Conservation (phyloP, 2,113 vertebrate species). For the Dascyllus trimaculatus region DNA sequence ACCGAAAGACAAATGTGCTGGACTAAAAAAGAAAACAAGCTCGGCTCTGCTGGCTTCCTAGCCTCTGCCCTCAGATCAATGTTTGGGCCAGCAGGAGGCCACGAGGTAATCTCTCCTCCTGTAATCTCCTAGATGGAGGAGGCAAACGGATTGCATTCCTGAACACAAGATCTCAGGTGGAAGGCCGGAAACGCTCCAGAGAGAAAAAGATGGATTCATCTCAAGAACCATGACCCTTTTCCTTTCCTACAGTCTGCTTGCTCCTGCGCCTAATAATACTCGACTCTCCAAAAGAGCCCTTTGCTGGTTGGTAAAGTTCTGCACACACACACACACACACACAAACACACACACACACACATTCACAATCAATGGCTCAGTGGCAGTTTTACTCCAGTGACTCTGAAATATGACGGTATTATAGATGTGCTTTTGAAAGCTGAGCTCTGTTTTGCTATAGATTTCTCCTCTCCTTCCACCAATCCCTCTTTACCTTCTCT, state of each 20-base stretch:
- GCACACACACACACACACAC: no score
- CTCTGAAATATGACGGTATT: no score
- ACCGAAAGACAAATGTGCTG: neutral
- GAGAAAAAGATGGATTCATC: slow-evolving; percentile 20
- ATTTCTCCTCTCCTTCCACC: no score
- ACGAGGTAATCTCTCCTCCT: slow-evolving; percentile 14
- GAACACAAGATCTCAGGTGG: slow-evolving; percentile 16
- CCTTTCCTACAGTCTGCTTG: neutral
- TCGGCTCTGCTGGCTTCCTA: neutral
- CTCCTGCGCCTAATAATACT: slow-evolving; percentile 28
- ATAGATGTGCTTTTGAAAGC: no score
- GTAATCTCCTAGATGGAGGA: slow-evolving; percentile 26
- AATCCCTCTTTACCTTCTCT: no score
- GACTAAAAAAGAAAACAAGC: neutral
- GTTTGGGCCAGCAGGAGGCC: slow-evolving; percentile 10
- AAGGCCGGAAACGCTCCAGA: neutral
- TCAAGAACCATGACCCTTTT: slow-evolving; percentile 23
- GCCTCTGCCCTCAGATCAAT: slow-evolving; percentile 24
- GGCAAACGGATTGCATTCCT: slow-evolving; percentile 15
- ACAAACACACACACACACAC: no score
- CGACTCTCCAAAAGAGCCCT: slow-evolving; percentile 5
- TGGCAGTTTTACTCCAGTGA: no score
- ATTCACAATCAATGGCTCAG: no score
- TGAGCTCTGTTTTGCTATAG: no score
- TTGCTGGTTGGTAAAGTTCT: slow-evolving; percentile 17